phyloP scores from a whole-genome alignment of 2,113 vertebrate genomes.

The Podiceps cristatus region DNA sequence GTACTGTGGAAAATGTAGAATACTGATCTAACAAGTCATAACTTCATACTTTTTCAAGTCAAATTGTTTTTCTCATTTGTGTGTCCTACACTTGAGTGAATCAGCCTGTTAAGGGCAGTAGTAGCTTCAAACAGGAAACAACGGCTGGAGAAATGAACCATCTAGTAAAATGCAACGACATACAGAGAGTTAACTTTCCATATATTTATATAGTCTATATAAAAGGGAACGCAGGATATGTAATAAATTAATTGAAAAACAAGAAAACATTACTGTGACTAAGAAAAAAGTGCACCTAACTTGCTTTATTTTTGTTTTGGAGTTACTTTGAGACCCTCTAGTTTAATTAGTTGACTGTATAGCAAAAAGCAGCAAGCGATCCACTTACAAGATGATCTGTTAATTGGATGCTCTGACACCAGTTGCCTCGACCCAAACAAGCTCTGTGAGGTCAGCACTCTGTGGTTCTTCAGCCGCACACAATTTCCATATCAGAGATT shows the following conservation, averaged over 20 bases:
- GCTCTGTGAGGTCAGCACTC: neutral
- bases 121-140: neutral
- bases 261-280: neutral
- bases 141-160: neutral
- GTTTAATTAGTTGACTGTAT: neutral
- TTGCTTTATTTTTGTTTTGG: neutral
- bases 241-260: constrained; percentile 21
- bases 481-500: fast-evolving
- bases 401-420: neutral
- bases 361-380: neutral
- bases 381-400: neutral
- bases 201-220: neutral
- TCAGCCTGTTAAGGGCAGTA: neutral
- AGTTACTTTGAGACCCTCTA: neutral
- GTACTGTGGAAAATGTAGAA: neutral
- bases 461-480: neutral
- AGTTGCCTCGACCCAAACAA: neutral
- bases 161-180: neutral
- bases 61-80: constrained; percentile 5
- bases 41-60: neutral
- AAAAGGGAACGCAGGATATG: neutral
- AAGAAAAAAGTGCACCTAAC: neutral
- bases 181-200: neutral
- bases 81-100: neutral
- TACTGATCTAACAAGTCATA: neutral